These are phyloP conservation scores for Poecilia picta DNA, from an alignment of 2,797 vertebrate species.

Conservation along the genomic window DNA sequence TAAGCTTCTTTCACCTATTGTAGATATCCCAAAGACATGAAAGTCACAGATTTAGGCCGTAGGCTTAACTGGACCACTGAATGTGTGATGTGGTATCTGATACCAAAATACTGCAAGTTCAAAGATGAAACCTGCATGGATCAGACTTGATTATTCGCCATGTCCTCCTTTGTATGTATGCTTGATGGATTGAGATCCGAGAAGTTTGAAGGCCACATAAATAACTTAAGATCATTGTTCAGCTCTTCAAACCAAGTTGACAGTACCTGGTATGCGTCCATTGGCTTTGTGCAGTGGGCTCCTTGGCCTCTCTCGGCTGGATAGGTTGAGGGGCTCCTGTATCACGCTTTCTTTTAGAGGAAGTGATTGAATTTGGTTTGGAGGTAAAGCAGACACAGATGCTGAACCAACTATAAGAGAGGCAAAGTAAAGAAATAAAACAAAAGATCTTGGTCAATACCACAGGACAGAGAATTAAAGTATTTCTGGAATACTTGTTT, in stretches of 20 bases:
- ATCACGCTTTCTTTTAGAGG: conserved; percentile 9
- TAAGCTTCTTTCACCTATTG: too few species aligned
- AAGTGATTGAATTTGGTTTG: conserved; percentile 17
- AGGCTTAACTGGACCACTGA: not conserved
- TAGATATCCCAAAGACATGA: not conserved
- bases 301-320: conserved; percentile 58
- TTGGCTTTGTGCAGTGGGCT: conserved; percentile 63
- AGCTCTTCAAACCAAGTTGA: not conserved
- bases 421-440: not conserved
- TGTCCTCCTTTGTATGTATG: not conserved
- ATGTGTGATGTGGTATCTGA: not conserved
- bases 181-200: not conserved
- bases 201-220: not conserved
- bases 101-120: not conserved
- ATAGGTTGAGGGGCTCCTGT: conserved; percentile 80
- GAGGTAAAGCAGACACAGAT: conserved; percentile 9
- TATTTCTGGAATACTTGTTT: not conserved
- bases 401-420: conserved; percentile 25
- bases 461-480: not conserved
- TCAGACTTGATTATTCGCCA: not conserved
- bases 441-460: not conserved
- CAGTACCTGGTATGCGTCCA: conserved; percentile 87
- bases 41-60: not conserved
- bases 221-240: not conserved
- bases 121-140: not conserved